Percentiles rank a stretch among this genome's conserved stretches.
Conservation (phyloP, 1,140 invertebrate genomes). For the Drosophila repleta region DNA sequence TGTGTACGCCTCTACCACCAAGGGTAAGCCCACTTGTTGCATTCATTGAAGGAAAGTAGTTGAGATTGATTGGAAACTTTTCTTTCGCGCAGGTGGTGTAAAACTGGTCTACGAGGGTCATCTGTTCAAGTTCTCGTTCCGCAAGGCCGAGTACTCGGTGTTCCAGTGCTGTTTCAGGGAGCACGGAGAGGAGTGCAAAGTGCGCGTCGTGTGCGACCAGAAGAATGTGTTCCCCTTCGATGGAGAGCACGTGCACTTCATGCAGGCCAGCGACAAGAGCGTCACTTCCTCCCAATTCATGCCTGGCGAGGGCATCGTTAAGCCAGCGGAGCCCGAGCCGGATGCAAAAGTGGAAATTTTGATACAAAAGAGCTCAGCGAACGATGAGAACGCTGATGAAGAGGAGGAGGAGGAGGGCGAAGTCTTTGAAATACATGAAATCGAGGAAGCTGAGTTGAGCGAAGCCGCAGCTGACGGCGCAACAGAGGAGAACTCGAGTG, state of each 20-base stretch:
- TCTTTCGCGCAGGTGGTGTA: constrained; percentile 59
- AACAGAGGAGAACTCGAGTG: constrained; percentile 5
- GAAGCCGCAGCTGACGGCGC: neutral
- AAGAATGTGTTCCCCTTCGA: constrained; percentile 77
- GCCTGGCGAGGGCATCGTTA: constrained; percentile 45
- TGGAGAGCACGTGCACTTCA: constrained; percentile 75
- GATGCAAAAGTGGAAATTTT: constrained; percentile 39
- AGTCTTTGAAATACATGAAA: constrained; percentile 34
- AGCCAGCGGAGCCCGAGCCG: constrained; percentile 20
- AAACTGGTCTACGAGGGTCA: constrained; percentile 77
- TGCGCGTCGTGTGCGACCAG: constrained; percentile 77
- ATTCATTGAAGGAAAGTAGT: neutral
- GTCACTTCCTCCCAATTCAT: constrained; percentile 73
- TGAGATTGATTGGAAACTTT: neutral
- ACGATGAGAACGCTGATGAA: neutral
- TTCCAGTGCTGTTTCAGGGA: constrained; percentile 81
- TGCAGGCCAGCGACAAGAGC: constrained; percentile 79
- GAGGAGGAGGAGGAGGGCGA: constrained; percentile 21
- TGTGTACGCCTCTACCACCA: constrained; percentile 76
- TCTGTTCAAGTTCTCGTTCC: constrained; percentile 77
- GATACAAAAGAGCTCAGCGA: constrained; percentile 11
- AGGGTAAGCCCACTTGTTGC: constrained; percentile 66
- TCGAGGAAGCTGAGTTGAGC: constrained; percentile 15
- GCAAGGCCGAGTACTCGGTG: constrained; percentile 73
- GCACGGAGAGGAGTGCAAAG: constrained; percentile 75